Evolutionary conservation across 2,888 invertebrate genomes (phyloP).

Genomic region (Hedychridium roseum): DNA sequence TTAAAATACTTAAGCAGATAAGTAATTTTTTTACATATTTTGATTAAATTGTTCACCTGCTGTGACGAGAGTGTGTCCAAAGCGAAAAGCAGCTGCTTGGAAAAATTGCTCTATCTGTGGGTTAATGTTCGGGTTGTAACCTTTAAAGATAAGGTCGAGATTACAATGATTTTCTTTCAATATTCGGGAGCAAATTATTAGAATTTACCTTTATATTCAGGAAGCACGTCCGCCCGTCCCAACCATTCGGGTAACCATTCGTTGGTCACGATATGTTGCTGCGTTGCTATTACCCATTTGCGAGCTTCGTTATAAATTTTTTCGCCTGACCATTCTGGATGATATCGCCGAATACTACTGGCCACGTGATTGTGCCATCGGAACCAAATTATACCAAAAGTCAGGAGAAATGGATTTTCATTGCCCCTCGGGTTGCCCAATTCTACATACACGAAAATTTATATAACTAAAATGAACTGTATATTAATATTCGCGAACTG

Average conservation of each 20-base stretch:
- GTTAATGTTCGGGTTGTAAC: slow-evolving; percentile 67
- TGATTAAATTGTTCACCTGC: slow-evolving; percentile 53
- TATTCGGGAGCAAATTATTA: background rate
- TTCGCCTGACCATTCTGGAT: slow-evolving; percentile 64
- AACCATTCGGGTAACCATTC: slow-evolving; percentile 66
- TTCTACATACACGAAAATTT: too few species aligned
- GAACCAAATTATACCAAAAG: slow-evolving; percentile 67
- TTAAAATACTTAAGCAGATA: background rate
- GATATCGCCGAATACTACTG: slow-evolving; percentile 47
- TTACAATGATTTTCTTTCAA: slow-evolving; percentile 24
- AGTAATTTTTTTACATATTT: background rate
- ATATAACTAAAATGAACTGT: too few species aligned
- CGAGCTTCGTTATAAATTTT: slow-evolving; percentile 67
- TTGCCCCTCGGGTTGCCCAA: slow-evolving; percentile 67
- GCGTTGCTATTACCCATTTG: slow-evolving; percentile 68
- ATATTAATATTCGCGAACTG: too few species aligned
- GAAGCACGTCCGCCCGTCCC: slow-evolving; percentile 43
- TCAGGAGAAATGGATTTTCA: slow-evolving; percentile 67
- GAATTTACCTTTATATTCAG: slow-evolving; percentile 44
- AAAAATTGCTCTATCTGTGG: slow-evolving; percentile 71
- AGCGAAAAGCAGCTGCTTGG: slow-evolving; percentile 70
- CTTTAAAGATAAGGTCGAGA: slow-evolving; percentile 31
- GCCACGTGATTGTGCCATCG: slow-evolving; percentile 68
- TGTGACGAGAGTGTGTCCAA: slow-evolving; percentile 69
- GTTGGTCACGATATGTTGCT: slow-evolving; percentile 66